phyloP scores from a whole-genome alignment of 2,113 vertebrate species.

The Xiphorhynchus elegans region DNA sequence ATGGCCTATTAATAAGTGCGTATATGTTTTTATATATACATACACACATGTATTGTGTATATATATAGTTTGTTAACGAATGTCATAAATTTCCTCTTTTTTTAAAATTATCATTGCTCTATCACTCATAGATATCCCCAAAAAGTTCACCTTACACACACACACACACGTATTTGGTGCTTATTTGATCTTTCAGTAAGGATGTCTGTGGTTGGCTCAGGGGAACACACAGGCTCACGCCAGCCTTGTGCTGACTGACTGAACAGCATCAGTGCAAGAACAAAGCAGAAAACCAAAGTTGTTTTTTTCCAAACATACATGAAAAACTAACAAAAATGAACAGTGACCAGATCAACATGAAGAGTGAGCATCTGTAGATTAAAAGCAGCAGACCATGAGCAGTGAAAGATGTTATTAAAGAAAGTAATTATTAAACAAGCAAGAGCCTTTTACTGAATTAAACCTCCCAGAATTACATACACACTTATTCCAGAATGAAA shows the following conservation, averaged over 20 bases:
- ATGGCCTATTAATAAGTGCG: slow-evolving; percentile 4
- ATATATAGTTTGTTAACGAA: neutral
- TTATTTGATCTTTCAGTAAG: neutral
- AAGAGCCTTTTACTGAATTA: neutral
- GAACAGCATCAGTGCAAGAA: neutral
- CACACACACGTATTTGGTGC: neutral
- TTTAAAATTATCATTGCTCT: neutral
- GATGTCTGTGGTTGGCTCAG: neutral
- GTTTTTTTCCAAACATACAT: neutral
- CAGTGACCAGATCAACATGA: neutral
- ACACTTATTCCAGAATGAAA: neutral
- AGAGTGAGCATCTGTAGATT: neutral
- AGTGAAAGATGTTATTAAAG: neutral
- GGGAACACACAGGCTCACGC: neutral
- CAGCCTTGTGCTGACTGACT: neutral
- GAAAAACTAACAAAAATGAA: neutral
- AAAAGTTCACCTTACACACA: neutral
- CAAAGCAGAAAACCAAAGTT: neutral
- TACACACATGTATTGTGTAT: neutral
- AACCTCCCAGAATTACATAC: neutral
- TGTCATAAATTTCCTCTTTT: neutral
- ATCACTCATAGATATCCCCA: slow-evolving; percentile 23
- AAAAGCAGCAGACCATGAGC: neutral
- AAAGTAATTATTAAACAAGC: neutral
- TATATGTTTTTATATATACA: neutral